Evolutionary conservation across 2,888 invertebrate species (phyloP).

Genomic region (Aleiodes leptofemur): DNA sequence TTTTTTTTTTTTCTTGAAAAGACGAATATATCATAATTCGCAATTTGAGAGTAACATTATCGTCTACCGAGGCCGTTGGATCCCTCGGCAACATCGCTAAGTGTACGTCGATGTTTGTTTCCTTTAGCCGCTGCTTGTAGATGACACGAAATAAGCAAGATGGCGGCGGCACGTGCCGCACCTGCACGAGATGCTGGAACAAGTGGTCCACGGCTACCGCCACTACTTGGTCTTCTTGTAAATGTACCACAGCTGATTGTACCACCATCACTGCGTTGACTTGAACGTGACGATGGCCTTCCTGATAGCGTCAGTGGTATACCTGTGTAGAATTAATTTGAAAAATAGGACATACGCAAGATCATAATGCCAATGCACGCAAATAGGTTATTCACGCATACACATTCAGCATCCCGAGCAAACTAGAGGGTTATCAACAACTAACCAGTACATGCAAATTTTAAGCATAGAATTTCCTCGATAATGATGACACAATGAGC

Average conservation of each 20-base stretch:
- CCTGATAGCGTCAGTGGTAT: slow-evolving; percentile 79
- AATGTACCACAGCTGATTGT: slow-evolving; percentile 74
- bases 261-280: slow-evolving; percentile 77
- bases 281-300: slow-evolving; percentile 78
- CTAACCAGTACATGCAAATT: not conserved
- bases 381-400: too few relatives aligned
- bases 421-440: not conserved
- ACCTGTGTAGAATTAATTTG: slow-evolving; percentile 70
- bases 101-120: slow-evolving; percentile 73
- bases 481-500: not conserved
- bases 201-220: slow-evolving; percentile 82
- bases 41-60: slow-evolving; percentile 51
- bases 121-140: slow-evolving; percentile 74
- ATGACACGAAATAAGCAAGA: slow-evolving; percentile 95
- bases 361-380: too few relatives aligned
- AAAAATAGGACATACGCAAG: slow-evolving; percentile 41
- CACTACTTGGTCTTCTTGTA: slow-evolving; percentile 77
- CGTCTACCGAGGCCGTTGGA: slow-evolving; percentile 75
- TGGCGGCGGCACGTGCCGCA: slow-evolving; percentile 95
- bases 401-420: too few relatives aligned
- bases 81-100: slow-evolving; percentile 75
- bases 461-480: not conserved
- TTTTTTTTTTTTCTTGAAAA: too few relatives aligned
- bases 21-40: not conserved
- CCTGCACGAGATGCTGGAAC: slow-evolving; percentile 92